phyloP scores from a whole-genome alignment of 2,888 invertebrate species.

The Tiphia femorata region DNA sequence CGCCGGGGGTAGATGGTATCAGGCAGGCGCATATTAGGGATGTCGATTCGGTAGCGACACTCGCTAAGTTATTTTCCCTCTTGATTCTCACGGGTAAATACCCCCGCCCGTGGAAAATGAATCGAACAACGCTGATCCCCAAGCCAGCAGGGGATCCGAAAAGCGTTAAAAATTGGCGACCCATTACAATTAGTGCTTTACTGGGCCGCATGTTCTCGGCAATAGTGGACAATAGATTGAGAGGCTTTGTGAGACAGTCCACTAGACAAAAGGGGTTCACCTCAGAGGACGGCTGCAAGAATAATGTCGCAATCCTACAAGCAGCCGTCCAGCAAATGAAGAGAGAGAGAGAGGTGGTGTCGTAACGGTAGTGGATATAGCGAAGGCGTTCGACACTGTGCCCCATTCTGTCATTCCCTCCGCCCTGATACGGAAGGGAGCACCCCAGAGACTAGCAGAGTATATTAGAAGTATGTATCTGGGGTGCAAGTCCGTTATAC shows the following conservation, averaged over 20 bases:
- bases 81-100: neutral
- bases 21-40: conserved; percentile 10
- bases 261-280: conserved; percentile 57
- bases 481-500: too few relatives aligned
- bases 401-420: neutral
- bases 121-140: conserved; percentile 40
- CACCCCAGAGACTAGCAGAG: neutral
- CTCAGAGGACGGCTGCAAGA: conserved; percentile 39
- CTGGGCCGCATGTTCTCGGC: conserved; percentile 51
- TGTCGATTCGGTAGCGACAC: neutral
- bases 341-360: too few relatives aligned
- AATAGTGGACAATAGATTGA: conserved; percentile 46
- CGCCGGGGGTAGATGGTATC: conserved; percentile 45
- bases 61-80: neutral
- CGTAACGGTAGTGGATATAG: neutral
- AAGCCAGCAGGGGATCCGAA: conserved; percentile 53
- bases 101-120: neutral
- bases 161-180: conserved; percentile 51
- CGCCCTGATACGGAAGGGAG: neutral
- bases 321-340: conserved; percentile 18
- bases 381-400: neutral
- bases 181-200: conserved; percentile 54
- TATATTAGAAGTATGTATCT: neutral
- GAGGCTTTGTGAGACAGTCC: conserved; percentile 29
- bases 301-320: conserved; percentile 22